These are phyloP conservation scores for Coecobrya sp. DNA, from an alignment of 2,888 invertebrate genomes.

Conservation along the genomic window DNA sequence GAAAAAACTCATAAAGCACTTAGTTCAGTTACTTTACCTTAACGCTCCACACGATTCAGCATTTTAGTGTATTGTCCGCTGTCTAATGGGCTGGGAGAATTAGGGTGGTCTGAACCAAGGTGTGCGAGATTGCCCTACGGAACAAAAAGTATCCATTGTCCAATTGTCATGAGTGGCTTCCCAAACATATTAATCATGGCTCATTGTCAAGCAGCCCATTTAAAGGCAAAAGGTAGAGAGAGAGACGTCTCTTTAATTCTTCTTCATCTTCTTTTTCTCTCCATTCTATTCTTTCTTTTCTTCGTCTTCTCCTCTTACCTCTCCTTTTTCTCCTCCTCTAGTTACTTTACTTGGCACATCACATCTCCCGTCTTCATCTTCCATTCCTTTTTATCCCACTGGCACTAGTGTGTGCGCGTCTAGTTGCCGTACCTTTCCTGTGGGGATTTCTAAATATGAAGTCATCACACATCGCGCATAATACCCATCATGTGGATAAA, in stretches of 20 bases:
- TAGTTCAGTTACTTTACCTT: not conserved
- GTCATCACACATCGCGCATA: conserved; percentile 85
- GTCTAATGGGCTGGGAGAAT: conserved; percentile 79
- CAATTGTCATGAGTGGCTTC: conserved; percentile 86
- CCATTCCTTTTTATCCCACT: not conserved
- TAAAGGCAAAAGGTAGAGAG: conserved; percentile 79
- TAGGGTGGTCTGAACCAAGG: conserved; percentile 84
- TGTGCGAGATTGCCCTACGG: conserved; percentile 85
- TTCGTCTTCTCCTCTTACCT: conserved; percentile 62
- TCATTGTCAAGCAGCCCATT: conserved; percentile 85
- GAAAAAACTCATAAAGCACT: conserved; percentile 40
- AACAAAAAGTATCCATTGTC: conserved; percentile 86
- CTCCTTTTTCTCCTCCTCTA: conserved; percentile 40
- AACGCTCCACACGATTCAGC: conserved; percentile 41
- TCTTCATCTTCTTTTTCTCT: conserved; percentile 49
- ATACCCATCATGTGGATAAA: conserved; percentile 78
- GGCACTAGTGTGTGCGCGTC: not conserved
- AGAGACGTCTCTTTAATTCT: conserved; percentile 75
- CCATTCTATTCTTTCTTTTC: conserved; percentile 43
- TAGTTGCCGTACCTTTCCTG: not conserved
- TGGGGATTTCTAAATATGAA: conserved; percentile 84
- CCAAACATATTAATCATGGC: conserved; percentile 86
- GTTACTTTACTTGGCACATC: conserved; percentile 62
- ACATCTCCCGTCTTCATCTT: conserved; percentile 57
- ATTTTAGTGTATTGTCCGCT: conserved; percentile 44